Conservation (phyloP, 2,797 vertebrate species). For the Manis crassicaudata region DNA sequence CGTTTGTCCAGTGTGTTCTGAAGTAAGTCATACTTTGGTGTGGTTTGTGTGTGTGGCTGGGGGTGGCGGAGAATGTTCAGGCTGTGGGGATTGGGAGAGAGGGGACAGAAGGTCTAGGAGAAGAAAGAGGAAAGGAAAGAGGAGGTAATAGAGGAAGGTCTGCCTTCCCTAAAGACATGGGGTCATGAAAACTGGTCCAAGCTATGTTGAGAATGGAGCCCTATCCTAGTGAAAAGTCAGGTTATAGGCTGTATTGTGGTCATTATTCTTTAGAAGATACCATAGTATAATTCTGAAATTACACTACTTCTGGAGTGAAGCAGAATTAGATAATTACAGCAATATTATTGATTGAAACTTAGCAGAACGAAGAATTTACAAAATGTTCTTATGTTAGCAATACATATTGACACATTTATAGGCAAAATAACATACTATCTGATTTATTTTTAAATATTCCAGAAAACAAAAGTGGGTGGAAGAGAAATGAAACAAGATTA, state of each 20-base stretch:
- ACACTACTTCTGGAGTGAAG: slow-evolving; percentile 24
- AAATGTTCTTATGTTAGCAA: background rate
- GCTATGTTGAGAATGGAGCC: background rate
- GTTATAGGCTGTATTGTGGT: background rate
- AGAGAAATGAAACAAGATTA: background rate
- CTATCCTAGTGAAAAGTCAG: background rate
- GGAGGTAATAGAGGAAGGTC: background rate
- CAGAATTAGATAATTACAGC: slow-evolving; percentile 14
- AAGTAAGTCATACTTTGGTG: background rate
- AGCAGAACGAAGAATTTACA: slow-evolving; percentile 48
- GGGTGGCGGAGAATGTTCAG: background rate
- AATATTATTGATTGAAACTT: slow-evolving; percentile 42
- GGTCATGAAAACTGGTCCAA: background rate
- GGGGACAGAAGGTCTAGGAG: background rate
- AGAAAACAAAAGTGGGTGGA: background rate
- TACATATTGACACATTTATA: slow-evolving; percentile 30
- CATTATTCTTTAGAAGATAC: slow-evolving; percentile 34
- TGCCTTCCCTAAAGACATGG: background rate
- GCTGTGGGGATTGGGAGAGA: background rate
- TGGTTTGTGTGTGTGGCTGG: background rate
- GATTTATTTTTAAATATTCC: slow-evolving; percentile 62
- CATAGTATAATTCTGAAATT: slow-evolving; percentile 25
- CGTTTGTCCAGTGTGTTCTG: slow-evolving; percentile 53
- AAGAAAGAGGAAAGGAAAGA: background rate
- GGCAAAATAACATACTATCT: slow-evolving; percentile 45